Evolutionary conservation across 2,113 vertebrate genomes (phyloP), one percentile per base, ranked within the genome.

Genomic region (Callipepla californica): DNA sequence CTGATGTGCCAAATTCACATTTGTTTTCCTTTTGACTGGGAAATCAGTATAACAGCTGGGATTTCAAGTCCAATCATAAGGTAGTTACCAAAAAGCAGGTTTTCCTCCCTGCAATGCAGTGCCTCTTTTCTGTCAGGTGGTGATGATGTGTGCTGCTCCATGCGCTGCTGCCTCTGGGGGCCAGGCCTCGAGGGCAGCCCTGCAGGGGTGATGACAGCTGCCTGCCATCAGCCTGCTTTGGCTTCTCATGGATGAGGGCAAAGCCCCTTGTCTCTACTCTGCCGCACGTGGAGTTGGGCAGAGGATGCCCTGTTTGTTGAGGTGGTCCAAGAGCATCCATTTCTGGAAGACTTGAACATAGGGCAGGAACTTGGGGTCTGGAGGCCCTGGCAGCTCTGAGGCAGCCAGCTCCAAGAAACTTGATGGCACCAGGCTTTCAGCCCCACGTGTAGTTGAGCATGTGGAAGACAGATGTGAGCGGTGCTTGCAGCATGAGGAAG

Each of bases 381-480:
- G 61, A 28, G 16, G 38, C 25, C 36, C 36, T 63, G 36, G 61
- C 36, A 63, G 38, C 36, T 32, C 58, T 23, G 25, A 14, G 57
- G 44, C 25, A n/a, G 32, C 53, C 40, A 19, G 36, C 44, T 19
- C 30, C 55, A 23, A 57, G 21, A 65, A 51, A 57, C 32, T 19
- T 1, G 3, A 20, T 17, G 20, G 55, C 1, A 2, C 21, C 34
- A 20, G 34, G 32, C 19, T 62, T 55, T 70, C 40, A 55, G 47
- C 14, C 30, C 36, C 4, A 12, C 11, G 11, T 1, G 4, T 0
- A 2, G 51, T n/a, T 16, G 16, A n/a, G 23, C 3, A 1, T 0
- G 1, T 9, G 32, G 48, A 2, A 3, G 23, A 17, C 32, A 50
- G 18, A 18, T 0, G 2, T 10, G 7, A 25, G 44, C 0, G 1